phyloP scores from a whole-genome alignment of 2,113 vertebrate genomes.

The Macroglossus sobrinus region DNA sequence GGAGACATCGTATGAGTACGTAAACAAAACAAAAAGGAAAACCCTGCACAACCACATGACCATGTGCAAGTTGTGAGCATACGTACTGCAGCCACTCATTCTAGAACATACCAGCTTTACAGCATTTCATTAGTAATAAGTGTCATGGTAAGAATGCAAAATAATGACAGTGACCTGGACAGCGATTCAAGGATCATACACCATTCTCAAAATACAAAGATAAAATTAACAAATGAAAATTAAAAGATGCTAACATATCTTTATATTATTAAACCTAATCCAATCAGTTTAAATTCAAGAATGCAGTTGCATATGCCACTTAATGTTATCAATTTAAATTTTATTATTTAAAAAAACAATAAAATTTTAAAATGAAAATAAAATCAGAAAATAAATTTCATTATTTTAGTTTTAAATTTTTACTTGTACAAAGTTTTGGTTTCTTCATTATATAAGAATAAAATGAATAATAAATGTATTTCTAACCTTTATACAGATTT shows the following conservation, averaged over 20 bases:
- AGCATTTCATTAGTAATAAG: background rate
- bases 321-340: background rate
- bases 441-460: background rate
- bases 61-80: background rate
- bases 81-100: background rate
- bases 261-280: background rate
- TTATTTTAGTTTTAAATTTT: background rate
- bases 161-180: background rate
- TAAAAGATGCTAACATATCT: background rate
- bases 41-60: background rate
- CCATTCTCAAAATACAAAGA: background rate
- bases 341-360: background rate
- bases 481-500: background rate
- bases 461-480: background rate
- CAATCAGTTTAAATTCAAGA: background rate
- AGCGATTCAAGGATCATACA: background rate
- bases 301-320: background rate
- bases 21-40: background rate
- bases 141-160: background rate
- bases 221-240: background rate
- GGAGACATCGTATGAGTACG: background rate
- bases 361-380: no score
- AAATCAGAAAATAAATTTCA: background rate
- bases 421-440: background rate
- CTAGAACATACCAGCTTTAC: background rate